Conservation (phyloP, 2,888 invertebrate genomes). For the Calliopum simillimum region DNA sequence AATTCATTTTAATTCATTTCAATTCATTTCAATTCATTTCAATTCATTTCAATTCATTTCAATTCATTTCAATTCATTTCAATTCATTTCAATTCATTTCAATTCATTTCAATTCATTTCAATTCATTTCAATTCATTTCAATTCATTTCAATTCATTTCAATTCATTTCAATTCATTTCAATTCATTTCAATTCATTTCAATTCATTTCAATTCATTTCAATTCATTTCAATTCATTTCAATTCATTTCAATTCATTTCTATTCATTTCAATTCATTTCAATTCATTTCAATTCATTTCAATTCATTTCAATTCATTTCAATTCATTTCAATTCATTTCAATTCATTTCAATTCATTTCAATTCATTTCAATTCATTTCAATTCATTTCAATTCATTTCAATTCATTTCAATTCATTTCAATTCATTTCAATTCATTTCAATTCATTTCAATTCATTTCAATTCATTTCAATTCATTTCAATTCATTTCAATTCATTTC, state of each 20-base stretch:
- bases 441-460: slow-evolving; percentile 20
- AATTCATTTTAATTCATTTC: background rate
- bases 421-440: background rate
- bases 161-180: background rate
- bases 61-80: background rate
- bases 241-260: background rate
- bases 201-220: background rate
- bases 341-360: background rate
- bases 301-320: background rate
- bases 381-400: background rate
- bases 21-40: background rate
- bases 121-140: background rate
- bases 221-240: background rate
- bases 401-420: background rate
- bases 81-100: background rate
- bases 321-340: background rate
- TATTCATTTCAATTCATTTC: too few species aligned
- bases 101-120: background rate
- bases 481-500: slow-evolving; percentile 20
- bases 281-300: too few species aligned
- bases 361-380: background rate
- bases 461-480: slow-evolving; percentile 20
- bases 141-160: background rate
- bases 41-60: background rate
- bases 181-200: background rate